Evolutionary conservation across 2,888 invertebrate genomes (phyloP).

Genomic region (Frankliniella fusca): DNA sequence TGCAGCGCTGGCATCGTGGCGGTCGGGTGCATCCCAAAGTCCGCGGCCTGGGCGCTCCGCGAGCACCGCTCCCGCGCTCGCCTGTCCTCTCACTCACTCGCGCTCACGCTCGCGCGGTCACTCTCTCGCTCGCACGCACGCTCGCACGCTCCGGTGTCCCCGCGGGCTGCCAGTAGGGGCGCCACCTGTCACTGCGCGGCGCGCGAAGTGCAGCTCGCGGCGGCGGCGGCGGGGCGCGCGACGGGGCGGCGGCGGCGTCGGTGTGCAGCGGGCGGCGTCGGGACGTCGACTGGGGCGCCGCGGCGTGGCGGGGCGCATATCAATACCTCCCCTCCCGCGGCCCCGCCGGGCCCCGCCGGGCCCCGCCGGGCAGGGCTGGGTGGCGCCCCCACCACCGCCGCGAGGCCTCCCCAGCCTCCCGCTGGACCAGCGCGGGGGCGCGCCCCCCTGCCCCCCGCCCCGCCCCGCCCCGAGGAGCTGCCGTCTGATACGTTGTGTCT

Average conservation of each 20-base stretch:
- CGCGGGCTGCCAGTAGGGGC: background rate
- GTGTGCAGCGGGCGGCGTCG: background rate
- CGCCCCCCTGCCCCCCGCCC: background rate
- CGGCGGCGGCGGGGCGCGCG: background rate
- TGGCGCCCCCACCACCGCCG: too few relatives aligned
- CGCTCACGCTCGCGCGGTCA: background rate
- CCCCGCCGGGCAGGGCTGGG: background rate
- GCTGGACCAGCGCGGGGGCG: background rate
- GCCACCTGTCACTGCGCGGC: background rate
- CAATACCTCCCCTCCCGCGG: background rate
- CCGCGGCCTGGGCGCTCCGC: background rate
- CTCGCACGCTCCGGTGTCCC: background rate
- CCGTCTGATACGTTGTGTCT: constrained; percentile 11
- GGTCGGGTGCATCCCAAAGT: too few relatives aligned
- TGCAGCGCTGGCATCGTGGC: too few relatives aligned
- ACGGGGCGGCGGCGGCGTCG: background rate
- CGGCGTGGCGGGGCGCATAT: background rate
- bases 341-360: background rate
- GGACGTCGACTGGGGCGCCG: constrained; percentile 11
- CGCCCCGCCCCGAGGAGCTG: background rate
- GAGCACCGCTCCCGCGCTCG: background rate
- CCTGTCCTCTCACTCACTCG: background rate
- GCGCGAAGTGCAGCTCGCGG: background rate
- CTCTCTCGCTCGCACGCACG: background rate
- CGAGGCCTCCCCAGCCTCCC: background rate